phyloP scores from a whole-genome alignment of 2,113 vertebrate genomes.

The Xenus cinereus region DNA sequence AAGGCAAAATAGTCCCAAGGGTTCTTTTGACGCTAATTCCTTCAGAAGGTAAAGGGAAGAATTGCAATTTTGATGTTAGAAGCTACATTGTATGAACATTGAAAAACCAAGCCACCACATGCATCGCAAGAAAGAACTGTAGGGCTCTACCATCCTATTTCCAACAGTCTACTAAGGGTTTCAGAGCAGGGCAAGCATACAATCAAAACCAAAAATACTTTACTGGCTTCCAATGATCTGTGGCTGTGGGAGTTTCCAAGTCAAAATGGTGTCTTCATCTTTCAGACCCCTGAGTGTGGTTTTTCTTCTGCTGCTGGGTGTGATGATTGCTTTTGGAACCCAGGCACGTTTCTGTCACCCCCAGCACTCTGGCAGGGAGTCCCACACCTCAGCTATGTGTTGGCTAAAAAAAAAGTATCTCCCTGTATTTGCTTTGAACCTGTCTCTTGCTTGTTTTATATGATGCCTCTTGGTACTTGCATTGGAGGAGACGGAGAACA shows the following conservation, averaged over 20 bases:
- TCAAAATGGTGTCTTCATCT: rapidly evolving
- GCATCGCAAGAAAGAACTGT: not conserved
- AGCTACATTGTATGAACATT: not conserved
- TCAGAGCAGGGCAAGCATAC: not conserved
- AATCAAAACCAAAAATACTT: not conserved
- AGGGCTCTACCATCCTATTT: not conserved
- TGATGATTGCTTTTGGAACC: not conserved
- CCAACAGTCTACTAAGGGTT: not conserved
- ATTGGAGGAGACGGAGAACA: not conserved
- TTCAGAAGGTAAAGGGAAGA: not conserved
- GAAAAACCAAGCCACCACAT: not conserved
- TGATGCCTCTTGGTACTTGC: not conserved
- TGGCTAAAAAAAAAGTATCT: not conserved
- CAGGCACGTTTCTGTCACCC: not conserved
- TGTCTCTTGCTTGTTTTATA: not conserved
- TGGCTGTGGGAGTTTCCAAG: not conserved
- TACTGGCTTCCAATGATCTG: not conserved
- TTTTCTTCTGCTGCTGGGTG: not conserved
- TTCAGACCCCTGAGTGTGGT: rapidly evolving
- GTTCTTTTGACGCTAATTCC: not conserved
- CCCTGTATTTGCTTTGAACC: not conserved
- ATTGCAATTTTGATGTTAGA: not conserved
- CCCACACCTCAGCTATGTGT: not conserved
- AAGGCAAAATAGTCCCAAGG: not conserved
- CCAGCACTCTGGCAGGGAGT: not conserved